Base-by-base conservation (phyloP, 2,797 vertebrate species). In the Chaetophractus vellerosus region DNA sequence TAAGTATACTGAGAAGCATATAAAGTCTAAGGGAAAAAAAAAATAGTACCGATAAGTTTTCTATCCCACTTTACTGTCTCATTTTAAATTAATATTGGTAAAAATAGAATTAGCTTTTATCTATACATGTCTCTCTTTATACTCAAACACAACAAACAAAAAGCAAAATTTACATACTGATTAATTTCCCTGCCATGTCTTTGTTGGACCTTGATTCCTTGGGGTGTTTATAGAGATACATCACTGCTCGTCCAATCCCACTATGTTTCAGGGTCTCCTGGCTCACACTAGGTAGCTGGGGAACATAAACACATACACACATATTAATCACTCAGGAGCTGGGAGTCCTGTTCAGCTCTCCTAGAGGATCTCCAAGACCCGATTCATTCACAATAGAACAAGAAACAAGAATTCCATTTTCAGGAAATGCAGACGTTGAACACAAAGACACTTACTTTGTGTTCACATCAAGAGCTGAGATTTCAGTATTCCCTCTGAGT, bases 221-320 rank as follows among this genome's bases (percentile, higher is more conserved):
- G 93, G 99, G 99, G 85, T 99, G 99, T 97, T 99, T 99, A 98
- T 99, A 99, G 18, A 99, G 99, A 96, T 99, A 99, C 99, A 99
- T 99, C 97, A 99, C 99, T 94, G 99, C 98, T 72, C 99, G 99
- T 0, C 99, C 99, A 93, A 99, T 99, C 11, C 99, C 99, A 64
- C 99, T 99, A 98, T 99, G 99, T 97, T 99, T 99, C 98, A 99
- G 98, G 0, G 99, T 99, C 98, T 99, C 99, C 96, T 99, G 99
- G 89, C 99, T 99, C 88, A 99, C 99, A 14, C 99, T 99, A 97
- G 99, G 99, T 48, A 99, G 98, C 99, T 99, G 97, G 57, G 95
- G 66, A 95, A 92, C 38, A 97, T 55, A 98, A 95, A 69, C 50
- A 88, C 61, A 88, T 75, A 94, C 19, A 90, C 9, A 95, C 14